Evolutionary conservation across 2,888 invertebrate species (phyloP).

Genomic region (Drosophila merina): DNA sequence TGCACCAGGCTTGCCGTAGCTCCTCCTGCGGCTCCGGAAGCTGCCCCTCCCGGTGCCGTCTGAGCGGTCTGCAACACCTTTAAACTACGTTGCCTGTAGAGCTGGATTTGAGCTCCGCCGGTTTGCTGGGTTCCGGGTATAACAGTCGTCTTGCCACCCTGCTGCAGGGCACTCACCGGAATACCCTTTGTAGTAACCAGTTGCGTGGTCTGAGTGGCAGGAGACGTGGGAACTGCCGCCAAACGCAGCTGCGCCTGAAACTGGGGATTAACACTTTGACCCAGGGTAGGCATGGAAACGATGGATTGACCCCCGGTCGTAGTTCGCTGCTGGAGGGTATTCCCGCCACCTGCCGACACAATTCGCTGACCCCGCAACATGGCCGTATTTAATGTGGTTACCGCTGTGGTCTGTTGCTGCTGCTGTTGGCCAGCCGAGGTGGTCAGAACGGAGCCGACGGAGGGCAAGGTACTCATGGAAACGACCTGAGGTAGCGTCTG

Average conservation of each 20-base stretch:
- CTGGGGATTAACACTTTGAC: conserved; percentile 79
- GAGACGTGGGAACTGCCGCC: conserved; percentile 73
- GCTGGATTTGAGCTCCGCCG: conserved; percentile 81
- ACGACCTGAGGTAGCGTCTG: conserved; percentile 83
- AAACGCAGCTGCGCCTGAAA: conserved; percentile 83
- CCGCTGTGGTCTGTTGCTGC: conserved; percentile 71
- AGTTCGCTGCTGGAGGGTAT: conserved; percentile 81
- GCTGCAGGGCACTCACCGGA: conserved; percentile 82
- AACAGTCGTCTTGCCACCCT: conserved; percentile 78
- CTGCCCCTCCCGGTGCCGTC: conserved; percentile 18
- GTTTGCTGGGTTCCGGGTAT: conserved; percentile 73
- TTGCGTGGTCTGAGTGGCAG: conserved; percentile 71
- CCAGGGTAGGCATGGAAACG: conserved; percentile 83
- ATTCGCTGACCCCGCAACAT: conserved; percentile 82
- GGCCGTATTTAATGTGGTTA: conserved; percentile 82
- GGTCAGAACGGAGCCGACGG: conserved; percentile 83
- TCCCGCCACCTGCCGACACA: conserved; percentile 78
- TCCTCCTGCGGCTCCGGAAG: conserved; percentile 27
- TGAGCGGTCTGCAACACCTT: conserved; percentile 77
- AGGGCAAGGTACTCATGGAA: conserved; percentile 84
- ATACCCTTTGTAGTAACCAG: conserved; percentile 82
- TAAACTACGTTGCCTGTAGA: conserved; percentile 83
- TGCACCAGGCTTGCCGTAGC: conserved; percentile 65
- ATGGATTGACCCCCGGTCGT: conserved; percentile 83
- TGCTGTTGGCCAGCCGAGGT: conserved; percentile 77